These are phyloP conservation scores for Dipodomys stephensi DNA, from an alignment of 2,113 vertebrate species.

Conservation along the genomic window DNA sequence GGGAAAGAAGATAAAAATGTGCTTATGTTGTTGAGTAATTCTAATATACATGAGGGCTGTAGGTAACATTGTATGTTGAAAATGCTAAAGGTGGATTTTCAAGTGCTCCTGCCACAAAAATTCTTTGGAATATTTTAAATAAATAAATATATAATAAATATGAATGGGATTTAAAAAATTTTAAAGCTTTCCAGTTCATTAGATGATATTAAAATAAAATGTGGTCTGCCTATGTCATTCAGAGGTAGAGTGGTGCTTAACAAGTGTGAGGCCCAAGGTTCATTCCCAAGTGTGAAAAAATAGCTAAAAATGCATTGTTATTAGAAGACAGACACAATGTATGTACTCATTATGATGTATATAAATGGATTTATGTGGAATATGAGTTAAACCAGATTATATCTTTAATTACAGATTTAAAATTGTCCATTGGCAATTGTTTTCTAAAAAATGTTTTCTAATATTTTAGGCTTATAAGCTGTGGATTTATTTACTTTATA, in stretches of 20 bases:
- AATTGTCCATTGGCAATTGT: neutral
- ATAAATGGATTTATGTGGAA: neutral
- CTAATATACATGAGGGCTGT: neutral
- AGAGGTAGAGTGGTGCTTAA: neutral
- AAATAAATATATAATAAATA: neutral
- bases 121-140: neutral
- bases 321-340: neutral
- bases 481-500: constrained; percentile 14
- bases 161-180: neutral
- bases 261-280: neutral
- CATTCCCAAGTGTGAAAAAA: neutral
- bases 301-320: neutral
- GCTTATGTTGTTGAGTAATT: neutral
- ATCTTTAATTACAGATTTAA: neutral
- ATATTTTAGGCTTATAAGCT: constrained; percentile 4
- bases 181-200: constrained; percentile 5
- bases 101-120: neutral
- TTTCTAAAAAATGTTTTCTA: constrained; percentile 42
- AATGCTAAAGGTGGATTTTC: neutral
- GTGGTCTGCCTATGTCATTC: no score
- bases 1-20: neutral
- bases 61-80: neutral
- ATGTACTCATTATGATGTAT: neutral
- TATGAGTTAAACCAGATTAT: neutral
- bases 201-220: constrained; percentile 43